Evolutionary conservation across 2,888 invertebrate genomes (phyloP), one percentile per base, ranked within the genome.

Genomic region (Onthophagus sagittarius): DNA sequence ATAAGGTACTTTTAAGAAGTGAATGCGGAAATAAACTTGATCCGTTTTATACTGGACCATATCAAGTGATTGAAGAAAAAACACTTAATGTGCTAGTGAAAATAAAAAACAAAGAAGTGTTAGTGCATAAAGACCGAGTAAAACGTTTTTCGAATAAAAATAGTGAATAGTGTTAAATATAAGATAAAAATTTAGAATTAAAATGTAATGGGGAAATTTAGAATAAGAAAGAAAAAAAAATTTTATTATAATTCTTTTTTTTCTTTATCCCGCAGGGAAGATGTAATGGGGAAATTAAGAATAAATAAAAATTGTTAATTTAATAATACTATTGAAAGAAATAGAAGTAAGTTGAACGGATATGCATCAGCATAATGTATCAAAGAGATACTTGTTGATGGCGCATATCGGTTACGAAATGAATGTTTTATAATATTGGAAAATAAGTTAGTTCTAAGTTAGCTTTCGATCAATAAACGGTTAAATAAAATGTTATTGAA

Each of bases 21-120:
- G 69, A 69, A 33, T 39, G 39, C 6, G 69, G 69, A 39, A 69
- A 31, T 32, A 69, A 69, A 39, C 53, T 39, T 39, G 33, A 69
- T 5, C 14, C 33, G 15, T 15, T 69, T 15, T 69, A 69, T 69
- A 31, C 23, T 32, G 69, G 69, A 31, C 69, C 69, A 14, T 69
- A 69, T 69, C 39, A 53, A 4, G 39, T 53, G 0, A 53, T 53
- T 53, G 39, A 53, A 11, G 39, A 53, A 7, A 31, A 69, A 69
- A 7, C 23, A 65, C 65, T 9, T 9, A 65, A 65, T 65, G 65
- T 65, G 15, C 15, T 65, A 65, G 23, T 67, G 31, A 67, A 23
- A 33, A 13, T 67, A 67, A 33, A 15, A n/a, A 67, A 67, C 23
- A 67, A 67, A 23, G 13, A n/a, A 14, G 15, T 67, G 11, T 31